Evolutionary conservation across 2,888 invertebrate genomes (phyloP).

Genomic region (Netelia melanura): DNA sequence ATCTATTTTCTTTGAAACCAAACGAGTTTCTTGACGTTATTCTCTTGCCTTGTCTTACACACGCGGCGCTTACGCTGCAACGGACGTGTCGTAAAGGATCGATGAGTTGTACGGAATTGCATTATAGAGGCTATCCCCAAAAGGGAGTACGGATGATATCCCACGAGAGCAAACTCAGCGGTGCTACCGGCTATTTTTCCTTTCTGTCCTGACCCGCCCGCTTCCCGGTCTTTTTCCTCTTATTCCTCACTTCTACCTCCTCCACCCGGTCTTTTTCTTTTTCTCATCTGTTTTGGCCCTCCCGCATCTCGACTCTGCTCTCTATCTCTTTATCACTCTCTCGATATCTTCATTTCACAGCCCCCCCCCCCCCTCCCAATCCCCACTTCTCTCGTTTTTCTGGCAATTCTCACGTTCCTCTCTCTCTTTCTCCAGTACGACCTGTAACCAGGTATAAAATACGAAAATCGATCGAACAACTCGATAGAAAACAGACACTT

Average conservation of each 20-base stretch:
- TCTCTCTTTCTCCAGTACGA: background rate
- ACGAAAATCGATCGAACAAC: slow-evolving; percentile 55
- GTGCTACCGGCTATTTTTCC: slow-evolving; percentile 67
- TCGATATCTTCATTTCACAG: slow-evolving; percentile 61
- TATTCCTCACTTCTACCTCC: background rate
- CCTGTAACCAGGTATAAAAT: slow-evolving; percentile 43
- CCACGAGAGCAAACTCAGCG: slow-evolving; percentile 73
- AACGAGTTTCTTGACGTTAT: slow-evolving; percentile 64
- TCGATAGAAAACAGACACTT: slow-evolving; percentile 47
- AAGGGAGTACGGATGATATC: slow-evolving; percentile 71
- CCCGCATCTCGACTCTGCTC: slow-evolving; percentile 28
- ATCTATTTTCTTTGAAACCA: background rate
- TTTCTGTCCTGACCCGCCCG: slow-evolving; percentile 16
- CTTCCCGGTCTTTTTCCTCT: slow-evolving; percentile 1
- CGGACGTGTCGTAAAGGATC: slow-evolving; percentile 71
- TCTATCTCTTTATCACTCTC: slow-evolving; percentile 3
- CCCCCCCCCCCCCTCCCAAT: background rate
- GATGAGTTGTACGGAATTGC: slow-evolving; percentile 73
- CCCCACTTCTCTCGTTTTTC: background rate
- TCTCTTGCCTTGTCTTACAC: slow-evolving; percentile 1
- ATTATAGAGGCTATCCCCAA: slow-evolving; percentile 69
- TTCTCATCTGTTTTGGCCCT: slow-evolving; percentile 31
- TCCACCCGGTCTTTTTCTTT: slow-evolving; percentile 1
- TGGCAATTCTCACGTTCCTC: slow-evolving; percentile 3
- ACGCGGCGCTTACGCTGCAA: slow-evolving; percentile 32